Evolutionary conservation across 2,113 vertebrate species (phyloP), one percentile per base, ranked within the genome.

Genomic region (Odobenus rosmarus): DNA sequence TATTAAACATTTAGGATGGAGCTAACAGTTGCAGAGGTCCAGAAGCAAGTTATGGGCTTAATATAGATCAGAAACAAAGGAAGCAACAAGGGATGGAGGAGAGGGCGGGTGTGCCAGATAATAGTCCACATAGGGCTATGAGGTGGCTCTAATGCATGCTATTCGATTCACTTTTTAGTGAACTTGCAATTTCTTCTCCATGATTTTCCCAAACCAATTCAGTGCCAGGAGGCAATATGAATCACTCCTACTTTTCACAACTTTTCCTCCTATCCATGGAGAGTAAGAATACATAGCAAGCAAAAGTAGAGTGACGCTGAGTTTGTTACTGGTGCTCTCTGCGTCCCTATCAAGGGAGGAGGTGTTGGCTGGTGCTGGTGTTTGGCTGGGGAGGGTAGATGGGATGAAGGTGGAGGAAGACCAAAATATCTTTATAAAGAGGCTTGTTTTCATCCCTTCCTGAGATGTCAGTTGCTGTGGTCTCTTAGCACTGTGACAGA

Each of bases 401-500:
- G 1, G 0, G 31, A 72, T 1, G 24, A 71, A 16, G n/a, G 31
- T 12, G n/a, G 77, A 77, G 33, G 61, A 85, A 76, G 51, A 16
- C 71, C 59, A 55, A 90, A 91, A 88, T 90, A 71, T 46, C 59
- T 95, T 97, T 93, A 55, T 64, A 81, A 69, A 67, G 62, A 81
- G n/a, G 31, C 36, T 94, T 39, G 51, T 51, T 89, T 95, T 95
- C 96, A 71, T 96, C 88, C 80, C 26, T 92, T 76, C n/a, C 64
- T 49, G 57, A 59, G 51, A 94, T 55, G 31, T 81, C 42, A 53
- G 49, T 92, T 74, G 51, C 80, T 93, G 36, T 81, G 57, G 71
- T 93, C 96, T 96, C 46, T 71, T 31, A 74, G 72, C 59, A 62
- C 85, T 7, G 42, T 94, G 96, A 95, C 95, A 95, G 88, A 77